phyloP scores from a whole-genome alignment of 1,140 invertebrate genomes.

The Drosophila erecta region DNA sequence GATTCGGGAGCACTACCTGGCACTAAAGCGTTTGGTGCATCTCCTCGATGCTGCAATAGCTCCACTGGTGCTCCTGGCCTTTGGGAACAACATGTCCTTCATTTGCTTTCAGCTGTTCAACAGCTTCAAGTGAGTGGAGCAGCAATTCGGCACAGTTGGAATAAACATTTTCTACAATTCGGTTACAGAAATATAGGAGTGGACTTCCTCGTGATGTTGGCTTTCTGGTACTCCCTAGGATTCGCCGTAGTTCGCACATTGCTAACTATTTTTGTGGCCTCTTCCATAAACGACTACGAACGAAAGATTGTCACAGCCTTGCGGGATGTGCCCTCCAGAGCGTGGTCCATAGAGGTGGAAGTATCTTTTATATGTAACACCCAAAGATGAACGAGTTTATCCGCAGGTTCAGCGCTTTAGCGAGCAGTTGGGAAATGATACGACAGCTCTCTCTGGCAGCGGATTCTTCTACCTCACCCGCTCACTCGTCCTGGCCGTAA shows the following conservation, averaged over 20 bases:
- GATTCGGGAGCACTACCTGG: constrained; percentile 86
- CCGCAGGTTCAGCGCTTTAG: constrained; percentile 85
- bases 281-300: constrained; percentile 88
- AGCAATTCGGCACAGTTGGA: too few species aligned
- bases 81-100: constrained; percentile 82
- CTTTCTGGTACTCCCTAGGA: constrained; percentile 88
- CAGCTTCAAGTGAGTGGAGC: constrained; percentile 64
- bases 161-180: too few species aligned
- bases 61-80: constrained; percentile 64
- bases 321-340: constrained; percentile 86
- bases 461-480: constrained; percentile 88
- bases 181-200: constrained; percentile 72
- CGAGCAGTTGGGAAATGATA: constrained; percentile 86
- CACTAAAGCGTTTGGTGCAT: constrained; percentile 89
- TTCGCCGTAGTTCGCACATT: constrained; percentile 87
- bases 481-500: constrained; percentile 86
- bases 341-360: constrained; percentile 86
- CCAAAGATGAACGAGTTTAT: not conserved
- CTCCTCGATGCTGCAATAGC: constrained; percentile 86
- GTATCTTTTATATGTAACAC: too few species aligned
- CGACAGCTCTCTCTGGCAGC: constrained; percentile 87
- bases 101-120: constrained; percentile 83
- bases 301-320: constrained; percentile 86
- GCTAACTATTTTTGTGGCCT: constrained; percentile 87
- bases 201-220: constrained; percentile 82